phyloP scores from a whole-genome alignment of 2,113 vertebrate genomes.

The Burhinus bistriatus region DNA sequence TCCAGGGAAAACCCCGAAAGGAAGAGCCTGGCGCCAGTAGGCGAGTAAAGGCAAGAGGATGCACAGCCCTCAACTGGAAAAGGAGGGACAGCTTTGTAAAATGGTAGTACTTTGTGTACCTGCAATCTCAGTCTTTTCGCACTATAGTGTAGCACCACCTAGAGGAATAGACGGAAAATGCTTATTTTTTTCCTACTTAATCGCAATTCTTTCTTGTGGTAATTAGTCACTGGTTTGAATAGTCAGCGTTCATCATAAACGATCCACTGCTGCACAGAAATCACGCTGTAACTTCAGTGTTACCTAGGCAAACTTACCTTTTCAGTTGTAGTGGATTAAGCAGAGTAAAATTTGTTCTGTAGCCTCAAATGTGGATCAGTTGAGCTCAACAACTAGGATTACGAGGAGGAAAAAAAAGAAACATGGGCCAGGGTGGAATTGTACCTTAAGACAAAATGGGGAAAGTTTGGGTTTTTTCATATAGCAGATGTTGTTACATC shows the following conservation, averaged over 20 bases:
- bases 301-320: not conserved
- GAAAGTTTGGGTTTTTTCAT: not conserved
- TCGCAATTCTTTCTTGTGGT: not conserved
- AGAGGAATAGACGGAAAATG: not conserved
- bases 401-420: not conserved
- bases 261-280: not conserved
- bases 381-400: not conserved
- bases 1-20: not conserved
- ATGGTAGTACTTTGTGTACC: not conserved
- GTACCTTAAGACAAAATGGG: not conserved
- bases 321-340: not conserved
- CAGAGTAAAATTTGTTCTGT: not conserved
- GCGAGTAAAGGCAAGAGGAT: not conserved
- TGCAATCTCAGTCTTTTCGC: not conserved
- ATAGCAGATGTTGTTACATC: not conserved
- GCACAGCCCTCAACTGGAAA: not conserved
- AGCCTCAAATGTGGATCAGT: not conserved
- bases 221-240: not conserved
- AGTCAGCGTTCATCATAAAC: not conserved
- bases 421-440: not conserved
- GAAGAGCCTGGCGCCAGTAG: not conserved
- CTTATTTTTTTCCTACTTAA: not conserved
- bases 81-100: not conserved
- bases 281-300: not conserved
- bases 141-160: conserved; percentile 9